Evolutionary conservation across 2,888 invertebrate genomes (phyloP), one percentile per base, ranked within the genome.

Genomic region (Acanthosepion lycidas): DNA sequence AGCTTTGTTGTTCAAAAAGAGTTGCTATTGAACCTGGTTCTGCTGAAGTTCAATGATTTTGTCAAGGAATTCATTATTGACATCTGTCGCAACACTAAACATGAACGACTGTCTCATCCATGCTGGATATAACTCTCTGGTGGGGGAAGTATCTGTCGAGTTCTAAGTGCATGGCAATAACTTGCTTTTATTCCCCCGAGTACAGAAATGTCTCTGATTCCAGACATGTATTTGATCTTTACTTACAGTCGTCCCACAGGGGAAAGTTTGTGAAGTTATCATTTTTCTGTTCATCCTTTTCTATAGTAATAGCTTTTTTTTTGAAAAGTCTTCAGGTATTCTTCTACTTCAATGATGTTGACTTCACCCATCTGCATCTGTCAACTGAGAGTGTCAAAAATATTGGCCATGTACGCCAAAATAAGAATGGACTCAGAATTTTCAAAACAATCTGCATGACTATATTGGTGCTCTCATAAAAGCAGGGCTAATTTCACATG

Each of bases 121-220:
- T 93, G 23, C 93, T 93, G 93, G 48, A 93, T 93, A 93, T 93
- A 42, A 93, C 93, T 93, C 93, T 93, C 42, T 42, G 42, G 49
- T n/a, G 28, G 33, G 49, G 93, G 93, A 49, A 93, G 28, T 93
- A 48, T 93, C 48, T 48, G 49, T 48, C 48, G 48, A 48, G 48
- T 0, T 93, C 93, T 93, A 93, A 93, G 93, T 93, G 49, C 93
- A 51, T 93, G 93, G 93, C 93, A 93, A 93, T 93, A 33, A 42
- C 51, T 93, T 93, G 93, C 48, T 42, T 93, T 93, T 23, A 93
- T 4, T 49, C 18, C 93, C 93, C 23, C 51, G 6, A 23, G 20
- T 93, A 93, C 48, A 93, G 93, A 93, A 93, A 93, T 48, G 51
- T 93, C 93, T 93, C 48, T 48, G 49, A 93, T 93, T 42, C 93